These are phyloP conservation scores for Crocuta crocuta DNA, from an alignment of 2,113 vertebrate species.

Conservation along the genomic window DNA sequence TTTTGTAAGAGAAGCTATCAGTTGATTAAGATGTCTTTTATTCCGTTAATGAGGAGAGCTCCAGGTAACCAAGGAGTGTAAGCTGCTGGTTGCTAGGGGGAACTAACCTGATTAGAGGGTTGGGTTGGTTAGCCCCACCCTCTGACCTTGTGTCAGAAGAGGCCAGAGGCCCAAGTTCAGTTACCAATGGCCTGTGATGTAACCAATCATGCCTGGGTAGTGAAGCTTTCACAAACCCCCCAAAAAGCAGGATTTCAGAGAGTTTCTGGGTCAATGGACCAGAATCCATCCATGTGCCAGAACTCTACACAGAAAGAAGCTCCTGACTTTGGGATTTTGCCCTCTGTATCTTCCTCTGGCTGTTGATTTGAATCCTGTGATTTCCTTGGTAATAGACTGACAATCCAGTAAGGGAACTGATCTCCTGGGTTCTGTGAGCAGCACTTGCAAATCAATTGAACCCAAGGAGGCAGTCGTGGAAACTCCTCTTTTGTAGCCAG, in stretches of 20 bases:
- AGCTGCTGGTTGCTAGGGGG: neutral
- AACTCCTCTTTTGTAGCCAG: neutral
- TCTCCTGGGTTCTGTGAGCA: neutral
- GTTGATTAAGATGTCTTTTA: neutral
- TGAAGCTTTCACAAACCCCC: neutral
- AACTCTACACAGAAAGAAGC: neutral
- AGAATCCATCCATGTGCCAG: neutral
- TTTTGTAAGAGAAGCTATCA: neutral
- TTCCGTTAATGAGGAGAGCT: neutral
- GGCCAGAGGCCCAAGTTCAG: neutral
- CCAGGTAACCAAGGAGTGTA: neutral
- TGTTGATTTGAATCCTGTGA: neutral
- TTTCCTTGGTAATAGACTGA: neutral
- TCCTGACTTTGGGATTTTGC: neutral
- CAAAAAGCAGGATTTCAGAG: neutral
- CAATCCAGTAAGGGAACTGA: neutral
- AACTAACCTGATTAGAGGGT: neutral
- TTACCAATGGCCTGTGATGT: neutral
- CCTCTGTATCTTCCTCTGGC: neutral
- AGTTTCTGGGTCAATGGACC: neutral
- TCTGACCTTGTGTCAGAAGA: neutral
- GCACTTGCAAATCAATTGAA: neutral
- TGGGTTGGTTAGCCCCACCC: neutral
- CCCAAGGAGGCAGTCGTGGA: neutral
- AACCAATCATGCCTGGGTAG: neutral